Conservation (phyloP, 2,888 invertebrate species). For the Pachymerium ferrugineum region DNA sequence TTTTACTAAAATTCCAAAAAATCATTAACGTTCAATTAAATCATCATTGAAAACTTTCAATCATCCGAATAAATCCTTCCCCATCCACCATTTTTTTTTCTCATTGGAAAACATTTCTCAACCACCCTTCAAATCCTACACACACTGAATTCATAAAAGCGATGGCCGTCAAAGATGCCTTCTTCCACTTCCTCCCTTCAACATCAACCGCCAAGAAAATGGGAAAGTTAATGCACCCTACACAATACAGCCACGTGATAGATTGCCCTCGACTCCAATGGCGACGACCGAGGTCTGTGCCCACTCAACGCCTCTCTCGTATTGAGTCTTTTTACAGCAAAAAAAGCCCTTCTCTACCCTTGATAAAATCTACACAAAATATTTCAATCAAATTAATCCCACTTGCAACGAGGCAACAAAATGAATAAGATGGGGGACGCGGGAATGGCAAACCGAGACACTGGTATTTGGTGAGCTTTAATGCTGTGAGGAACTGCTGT, state of each 20-base stretch:
- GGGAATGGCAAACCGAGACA: neutral
- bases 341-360: neutral
- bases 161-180: slow-evolving; percentile 8
- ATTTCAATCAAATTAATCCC: slow-evolving; percentile 13
- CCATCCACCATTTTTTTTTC: neutral
- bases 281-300: slow-evolving; percentile 8
- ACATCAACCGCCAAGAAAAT: slow-evolving; percentile 7
- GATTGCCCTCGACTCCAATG: neutral
- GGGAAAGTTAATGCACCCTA: slow-evolving; percentile 13
- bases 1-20: no score
- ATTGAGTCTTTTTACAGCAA: no score
- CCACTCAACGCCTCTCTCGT: neutral
- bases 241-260: slow-evolving; percentile 1
- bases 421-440: neutral
- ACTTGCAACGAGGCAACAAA: neutral
- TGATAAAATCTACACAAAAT: slow-evolving; percentile 13
- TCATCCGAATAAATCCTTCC: neutral
- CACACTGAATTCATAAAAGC: slow-evolving; percentile 5
- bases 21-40: no score
- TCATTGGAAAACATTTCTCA: slow-evolving; percentile 13
- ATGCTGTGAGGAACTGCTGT: slow-evolving; percentile 29
- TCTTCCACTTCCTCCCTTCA: slow-evolving; percentile 25
- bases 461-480: slow-evolving; percentile 5
- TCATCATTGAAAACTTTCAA: neutral
- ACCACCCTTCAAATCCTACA: slow-evolving; percentile 13